A percentile compares a stretch with the other conserved stretches of the same genome.
Evolutionary conservation across 2,113 vertebrate genomes (phyloP).

Genomic region (Semnornis frantzii): DNA sequence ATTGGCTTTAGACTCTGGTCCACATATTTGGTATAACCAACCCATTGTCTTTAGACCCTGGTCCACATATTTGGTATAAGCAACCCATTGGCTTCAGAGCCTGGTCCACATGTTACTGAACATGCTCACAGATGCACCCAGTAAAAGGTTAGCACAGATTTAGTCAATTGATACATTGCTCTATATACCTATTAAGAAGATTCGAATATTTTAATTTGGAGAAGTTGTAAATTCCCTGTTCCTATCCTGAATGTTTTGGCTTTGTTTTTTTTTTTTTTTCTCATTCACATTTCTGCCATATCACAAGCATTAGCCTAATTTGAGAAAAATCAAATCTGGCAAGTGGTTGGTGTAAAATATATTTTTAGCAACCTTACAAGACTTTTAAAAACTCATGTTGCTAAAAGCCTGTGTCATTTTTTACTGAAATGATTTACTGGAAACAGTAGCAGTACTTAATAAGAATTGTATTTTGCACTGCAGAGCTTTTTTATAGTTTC

Average conservation of each 20-base stretch:
- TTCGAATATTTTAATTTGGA: not conserved
- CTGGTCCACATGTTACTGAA: not conserved
- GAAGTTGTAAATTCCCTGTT: not conserved
- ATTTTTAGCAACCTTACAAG: not conserved
- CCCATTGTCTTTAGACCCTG: too few relatives aligned
- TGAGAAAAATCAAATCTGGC: not conserved
- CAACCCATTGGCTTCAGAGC: not conserved
- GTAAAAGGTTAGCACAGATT: not conserved
- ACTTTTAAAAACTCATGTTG: not conserved
- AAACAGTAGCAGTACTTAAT: not conserved
- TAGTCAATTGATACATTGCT: not conserved
- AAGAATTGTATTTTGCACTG: not conserved
- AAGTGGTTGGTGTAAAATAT: not conserved
- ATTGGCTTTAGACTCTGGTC: not conserved
- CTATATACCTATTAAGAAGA: not conserved
- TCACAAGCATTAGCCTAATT: not conserved
- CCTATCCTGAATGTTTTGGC: too few relatives aligned
- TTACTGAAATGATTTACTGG: not conserved
- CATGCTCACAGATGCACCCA: not conserved
- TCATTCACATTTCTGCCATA: not conserved
- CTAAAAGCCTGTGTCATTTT: not conserved
- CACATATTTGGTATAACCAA: too few relatives aligned
- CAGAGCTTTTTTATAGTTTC: not conserved
- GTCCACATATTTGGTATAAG: not conserved
- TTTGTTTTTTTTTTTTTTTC: not conserved